Base-by-base conservation (phyloP, 2,113 vertebrate genomes). In the Aleadryas rufinucha region DNA sequence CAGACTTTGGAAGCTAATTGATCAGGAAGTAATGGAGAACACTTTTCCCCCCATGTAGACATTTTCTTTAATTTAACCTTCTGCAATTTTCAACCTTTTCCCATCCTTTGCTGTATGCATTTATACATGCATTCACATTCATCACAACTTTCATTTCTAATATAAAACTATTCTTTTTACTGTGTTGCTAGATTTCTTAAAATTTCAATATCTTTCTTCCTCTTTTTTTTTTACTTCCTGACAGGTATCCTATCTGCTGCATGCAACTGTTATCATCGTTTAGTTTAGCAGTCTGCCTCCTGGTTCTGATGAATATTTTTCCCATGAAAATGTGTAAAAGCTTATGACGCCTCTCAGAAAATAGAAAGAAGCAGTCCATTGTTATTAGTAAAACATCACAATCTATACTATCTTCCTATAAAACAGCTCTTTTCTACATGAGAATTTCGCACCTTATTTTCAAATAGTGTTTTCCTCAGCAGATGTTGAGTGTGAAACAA, bases 21-120 rank as follows among this genome's bases (percentile, higher is more conserved):
- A 50, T 79, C 28, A 56, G 13, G 24, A 79, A 64, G 12, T 60
- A n/a, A 60, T 28, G 24, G 9, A 85, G 23, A 65, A 49, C 4
- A 30, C 1, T 27, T 37, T 21, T 7, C 0, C 0, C 19, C 5
- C 6, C 4, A 41, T 70, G 15, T 61, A 44, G 39, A 65, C 3
- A 24, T 75, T 91, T 94, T 84, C 24, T 59, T 6, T 23, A 66
- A 59, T 74, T 71, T 84, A 72, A 61, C 16, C 8, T 63, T 33
- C 28, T 59, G 13, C 41, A 81, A 59, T 63, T 71, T 84, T 92
- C 13, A 56, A 24, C 2, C 6, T 37, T 81, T 89, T 15, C 8
- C 26, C 8, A 65, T 76, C 4, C 41, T 90, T 92, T 69, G 33
- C 10, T 13, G 2, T 39, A 60, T 33, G 2, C 30, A 64, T 78